phyloP scores from a whole-genome alignment of 2,888 invertebrate genomes.

The Trileptium ribeirensis region DNA sequence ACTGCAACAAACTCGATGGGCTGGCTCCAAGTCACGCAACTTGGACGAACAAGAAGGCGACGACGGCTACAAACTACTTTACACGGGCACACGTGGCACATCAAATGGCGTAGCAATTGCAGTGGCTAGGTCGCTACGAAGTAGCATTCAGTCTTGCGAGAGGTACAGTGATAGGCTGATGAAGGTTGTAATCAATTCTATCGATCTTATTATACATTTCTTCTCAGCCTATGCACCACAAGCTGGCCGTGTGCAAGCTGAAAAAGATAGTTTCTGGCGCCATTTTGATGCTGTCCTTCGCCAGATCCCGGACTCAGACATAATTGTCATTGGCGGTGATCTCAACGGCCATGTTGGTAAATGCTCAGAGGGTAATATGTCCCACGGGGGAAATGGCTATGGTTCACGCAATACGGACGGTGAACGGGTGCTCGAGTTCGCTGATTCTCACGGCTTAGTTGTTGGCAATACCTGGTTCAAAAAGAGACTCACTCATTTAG shows the following conservation, averaged over 20 bases:
- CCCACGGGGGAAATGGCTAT: too few species aligned
- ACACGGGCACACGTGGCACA: neutral
- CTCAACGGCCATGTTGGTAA: neutral
- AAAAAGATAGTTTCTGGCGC: neutral
- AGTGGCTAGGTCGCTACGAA: neutral
- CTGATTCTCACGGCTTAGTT: too few species aligned
- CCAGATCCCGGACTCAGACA: neutral
- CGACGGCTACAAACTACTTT: slow-evolving; percentile 4
- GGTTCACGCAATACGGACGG: too few species aligned
- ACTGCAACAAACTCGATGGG: slow-evolving; percentile 8
- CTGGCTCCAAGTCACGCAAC: neutral
- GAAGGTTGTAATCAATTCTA: neutral
- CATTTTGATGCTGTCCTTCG: neutral
- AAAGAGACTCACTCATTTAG: too few species aligned
- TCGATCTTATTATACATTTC: neutral
- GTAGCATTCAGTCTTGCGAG: neutral
- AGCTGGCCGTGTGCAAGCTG: neutral
- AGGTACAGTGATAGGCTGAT: neutral
- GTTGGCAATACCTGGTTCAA: too few species aligned
- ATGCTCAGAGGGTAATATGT: too few species aligned
- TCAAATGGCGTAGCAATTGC: neutral
- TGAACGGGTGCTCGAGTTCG: too few species aligned
- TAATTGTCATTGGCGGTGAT: neutral
- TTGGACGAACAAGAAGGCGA: neutral
- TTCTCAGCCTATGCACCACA: neutral